These are phyloP conservation scores for Oscheius sp. DNA, from an alignment of 2,888 invertebrate genomes.

Conservation along the genomic window DNA sequence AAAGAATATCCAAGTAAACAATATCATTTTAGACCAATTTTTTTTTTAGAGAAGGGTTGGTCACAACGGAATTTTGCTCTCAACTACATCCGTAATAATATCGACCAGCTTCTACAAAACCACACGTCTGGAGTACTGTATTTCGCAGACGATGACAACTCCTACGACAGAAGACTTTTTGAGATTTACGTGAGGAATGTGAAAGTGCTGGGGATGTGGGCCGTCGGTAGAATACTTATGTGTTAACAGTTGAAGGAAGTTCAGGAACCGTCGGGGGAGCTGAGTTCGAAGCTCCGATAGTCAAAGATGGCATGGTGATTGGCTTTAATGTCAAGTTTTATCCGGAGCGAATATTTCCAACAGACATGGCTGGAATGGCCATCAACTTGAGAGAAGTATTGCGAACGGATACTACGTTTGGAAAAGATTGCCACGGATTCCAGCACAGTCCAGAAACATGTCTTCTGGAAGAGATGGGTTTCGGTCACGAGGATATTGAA, in stretches of 20 bases:
- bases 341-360: slow-evolving; percentile 57
- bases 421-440: slow-evolving; percentile 53
- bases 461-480: slow-evolving; percentile 58
- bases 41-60: slow-evolving; percentile 59
- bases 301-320: slow-evolving; percentile 55
- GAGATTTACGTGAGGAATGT: slow-evolving; percentile 53
- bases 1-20: slow-evolving; percentile 54
- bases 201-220: slow-evolving; percentile 52
- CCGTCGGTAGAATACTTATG: slow-evolving; percentile 45
- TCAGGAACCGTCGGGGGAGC: slow-evolving; percentile 61
- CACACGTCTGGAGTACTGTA: slow-evolving; percentile 47
- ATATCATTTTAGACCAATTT: background rate
- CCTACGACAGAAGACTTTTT: slow-evolving; percentile 52
- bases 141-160: slow-evolving; percentile 58
- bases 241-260: background rate
- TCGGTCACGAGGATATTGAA: slow-evolving; percentile 55
- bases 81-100: slow-evolving; percentile 50
- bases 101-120: slow-evolving; percentile 14
- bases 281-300: slow-evolving; percentile 57
- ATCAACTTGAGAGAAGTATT: slow-evolving; percentile 52
- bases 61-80: slow-evolving; percentile 61
- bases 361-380: slow-evolving; percentile 67
- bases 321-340: slow-evolving; percentile 61
- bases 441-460: slow-evolving; percentile 63
- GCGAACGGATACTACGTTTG: slow-evolving; percentile 47